These are phyloP conservation scores for Aeoliscus strigatus DNA, from an alignment of 2,797 vertebrate species.

Conservation along the genomic window DNA sequence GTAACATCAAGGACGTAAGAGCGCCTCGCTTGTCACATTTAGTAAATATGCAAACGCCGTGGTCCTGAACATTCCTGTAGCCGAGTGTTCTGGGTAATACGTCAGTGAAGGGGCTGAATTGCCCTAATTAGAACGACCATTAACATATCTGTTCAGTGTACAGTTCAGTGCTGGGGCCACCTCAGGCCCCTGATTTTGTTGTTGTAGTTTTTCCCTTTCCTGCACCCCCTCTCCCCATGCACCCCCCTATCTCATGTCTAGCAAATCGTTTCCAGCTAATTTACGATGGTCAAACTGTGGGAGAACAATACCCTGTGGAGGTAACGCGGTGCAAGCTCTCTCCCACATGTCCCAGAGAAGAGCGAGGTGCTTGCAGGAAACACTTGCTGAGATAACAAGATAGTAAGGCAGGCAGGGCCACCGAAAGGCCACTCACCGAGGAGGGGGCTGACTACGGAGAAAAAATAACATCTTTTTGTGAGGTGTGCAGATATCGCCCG, in stretches of 20 bases:
- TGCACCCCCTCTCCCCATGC: slow-evolving; percentile 6
- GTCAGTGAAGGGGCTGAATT: slow-evolving; percentile 47
- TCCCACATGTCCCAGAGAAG: slow-evolving; percentile 58
- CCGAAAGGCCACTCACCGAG: slow-evolving; percentile 49
- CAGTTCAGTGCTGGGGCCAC: slow-evolving; percentile 50
- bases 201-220: slow-evolving; percentile 45
- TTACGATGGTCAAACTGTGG: slow-evolving; percentile 57
- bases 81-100: slow-evolving; percentile 39
- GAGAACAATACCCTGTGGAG: slow-evolving; percentile 72
- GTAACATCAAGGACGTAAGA: background rate
- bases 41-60: slow-evolving; percentile 22
- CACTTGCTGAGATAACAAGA: slow-evolving; percentile 80
- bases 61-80: slow-evolving; percentile 26
- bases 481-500: no score
- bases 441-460: background rate
- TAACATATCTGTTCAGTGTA: slow-evolving; percentile 55
- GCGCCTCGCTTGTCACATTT: slow-evolving; percentile 19
- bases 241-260: slow-evolving; percentile 47
- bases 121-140: slow-evolving; percentile 47
- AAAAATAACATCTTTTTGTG: no score
- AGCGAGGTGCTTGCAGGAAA: slow-evolving; percentile 70
- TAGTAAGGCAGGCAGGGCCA: slow-evolving; percentile 64
- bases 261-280: slow-evolving; percentile 76
- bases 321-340: slow-evolving; percentile 49
- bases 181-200: slow-evolving; percentile 49